These are phyloP conservation scores for Lates japonicus DNA, from an alignment of 2,797 vertebrate genomes.

Conservation along the genomic window DNA sequence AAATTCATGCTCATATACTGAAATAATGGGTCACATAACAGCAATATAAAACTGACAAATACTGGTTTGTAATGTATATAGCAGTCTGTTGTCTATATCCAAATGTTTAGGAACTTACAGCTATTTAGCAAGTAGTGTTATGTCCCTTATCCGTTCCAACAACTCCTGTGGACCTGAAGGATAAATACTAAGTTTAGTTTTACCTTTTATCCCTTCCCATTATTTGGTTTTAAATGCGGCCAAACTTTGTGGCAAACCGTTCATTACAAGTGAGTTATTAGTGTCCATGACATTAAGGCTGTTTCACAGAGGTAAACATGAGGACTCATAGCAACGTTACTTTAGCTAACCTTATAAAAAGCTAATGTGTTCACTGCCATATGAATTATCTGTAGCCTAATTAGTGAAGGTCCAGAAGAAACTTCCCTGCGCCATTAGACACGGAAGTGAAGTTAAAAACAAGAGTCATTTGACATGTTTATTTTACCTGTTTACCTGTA, in stretches of 20 bases:
- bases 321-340: not conserved
- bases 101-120: not conserved
- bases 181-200: not conserved
- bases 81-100: not conserved
- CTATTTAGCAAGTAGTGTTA: not conserved
- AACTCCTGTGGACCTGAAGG: not conserved
- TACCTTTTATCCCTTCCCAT: not conserved
- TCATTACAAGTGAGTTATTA: not conserved
- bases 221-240: not conserved
- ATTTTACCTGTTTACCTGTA: constrained; percentile 44
- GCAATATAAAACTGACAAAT: not conserved
- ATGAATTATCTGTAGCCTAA: not conserved
- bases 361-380: not conserved
- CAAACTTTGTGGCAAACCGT: not conserved
- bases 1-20: not conserved
- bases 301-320: not conserved
- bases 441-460: too few species aligned
- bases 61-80: not conserved
- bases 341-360: not conserved
- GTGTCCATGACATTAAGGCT: too few species aligned
- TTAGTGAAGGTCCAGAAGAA: not conserved
- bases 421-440: not conserved
- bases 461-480: too few species aligned
- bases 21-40: not conserved
- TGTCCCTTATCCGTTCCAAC: not conserved